phyloP scores from a whole-genome alignment of 2,113 vertebrate genomes.

The Suncus etruscus region DNA sequence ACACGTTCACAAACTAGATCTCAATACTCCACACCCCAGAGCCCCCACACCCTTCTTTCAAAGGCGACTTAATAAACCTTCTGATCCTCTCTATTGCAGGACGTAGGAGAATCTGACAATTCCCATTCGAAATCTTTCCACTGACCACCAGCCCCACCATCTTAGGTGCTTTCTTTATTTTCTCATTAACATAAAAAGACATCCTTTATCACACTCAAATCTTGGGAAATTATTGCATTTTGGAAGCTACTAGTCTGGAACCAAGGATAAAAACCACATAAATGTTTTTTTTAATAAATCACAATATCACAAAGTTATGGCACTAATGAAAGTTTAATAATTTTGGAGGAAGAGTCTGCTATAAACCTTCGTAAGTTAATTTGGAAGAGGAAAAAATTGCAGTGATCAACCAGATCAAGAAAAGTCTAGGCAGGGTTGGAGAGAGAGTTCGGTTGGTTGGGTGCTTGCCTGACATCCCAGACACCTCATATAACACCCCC shows the following conservation, averaged over 20 bases:
- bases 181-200: not conserved
- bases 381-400: not conserved
- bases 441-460: too few relatives aligned
- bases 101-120: too few relatives aligned
- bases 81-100: not conserved
- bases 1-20: not conserved
- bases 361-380: conserved; percentile 15
- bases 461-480: not conserved
- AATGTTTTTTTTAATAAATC: not conserved
- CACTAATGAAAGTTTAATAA: not conserved
- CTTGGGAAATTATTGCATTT: not conserved
- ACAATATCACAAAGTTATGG: not conserved
- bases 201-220: not conserved
- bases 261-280: not conserved
- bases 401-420: too few relatives aligned
- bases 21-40: too few relatives aligned
- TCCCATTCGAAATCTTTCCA: too few relatives aligned
- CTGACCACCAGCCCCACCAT: not conserved
- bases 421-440: too few relatives aligned
- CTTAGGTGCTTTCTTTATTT: not conserved
- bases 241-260: not conserved
- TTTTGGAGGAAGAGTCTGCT: not conserved
- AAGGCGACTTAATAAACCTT: not conserved
- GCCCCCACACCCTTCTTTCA: not conserved
- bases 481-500: too few relatives aligned